Conservation (phyloP, 2,888 invertebrate species). For the Eupelmus urozonus region DNA sequence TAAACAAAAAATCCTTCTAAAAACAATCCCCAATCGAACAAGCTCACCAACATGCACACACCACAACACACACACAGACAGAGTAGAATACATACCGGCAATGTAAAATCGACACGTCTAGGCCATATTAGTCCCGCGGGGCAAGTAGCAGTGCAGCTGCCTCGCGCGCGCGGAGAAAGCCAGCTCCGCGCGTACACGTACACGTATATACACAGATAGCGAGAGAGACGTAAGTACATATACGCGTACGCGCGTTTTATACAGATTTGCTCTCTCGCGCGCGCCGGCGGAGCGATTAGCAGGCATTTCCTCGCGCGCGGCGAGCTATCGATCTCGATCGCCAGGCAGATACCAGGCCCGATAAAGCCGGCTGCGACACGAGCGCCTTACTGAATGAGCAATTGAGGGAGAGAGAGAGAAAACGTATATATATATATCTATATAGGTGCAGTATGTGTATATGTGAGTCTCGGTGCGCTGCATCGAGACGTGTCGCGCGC, state of each 20-base stretch:
- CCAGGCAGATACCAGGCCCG: constrained; percentile 45
- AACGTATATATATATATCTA: not conserved
- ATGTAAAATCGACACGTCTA: constrained; percentile 47
- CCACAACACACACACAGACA: not conserved
- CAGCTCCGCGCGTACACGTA: not conserved
- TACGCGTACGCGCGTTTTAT: not conserved
- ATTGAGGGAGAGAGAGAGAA: constrained; percentile 12
- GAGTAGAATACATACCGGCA: not conserved
- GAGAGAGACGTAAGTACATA: too few relatives aligned
- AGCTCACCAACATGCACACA: too few relatives aligned
- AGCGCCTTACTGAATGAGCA: constrained; percentile 34
- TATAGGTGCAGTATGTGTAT: too few relatives aligned
- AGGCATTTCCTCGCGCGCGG: constrained; percentile 47
- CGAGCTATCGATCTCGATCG: constrained; percentile 56
- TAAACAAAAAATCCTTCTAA: too few relatives aligned
- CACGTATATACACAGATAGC: constrained; percentile 1
- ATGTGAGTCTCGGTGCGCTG: too few relatives aligned
- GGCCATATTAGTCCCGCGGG: constrained; percentile 39
- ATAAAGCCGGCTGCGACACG: constrained; percentile 36
- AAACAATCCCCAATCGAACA: not conserved
- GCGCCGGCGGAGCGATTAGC: constrained; percentile 44
- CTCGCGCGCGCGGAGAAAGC: constrained; percentile 35
- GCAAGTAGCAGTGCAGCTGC: not conserved
- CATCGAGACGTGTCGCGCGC: not conserved
- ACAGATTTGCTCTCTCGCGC: constrained; percentile 1